These are phyloP conservation scores for Bombus fervidus DNA, from an alignment of 1,140 invertebrate genomes.

Conservation along the genomic window DNA sequence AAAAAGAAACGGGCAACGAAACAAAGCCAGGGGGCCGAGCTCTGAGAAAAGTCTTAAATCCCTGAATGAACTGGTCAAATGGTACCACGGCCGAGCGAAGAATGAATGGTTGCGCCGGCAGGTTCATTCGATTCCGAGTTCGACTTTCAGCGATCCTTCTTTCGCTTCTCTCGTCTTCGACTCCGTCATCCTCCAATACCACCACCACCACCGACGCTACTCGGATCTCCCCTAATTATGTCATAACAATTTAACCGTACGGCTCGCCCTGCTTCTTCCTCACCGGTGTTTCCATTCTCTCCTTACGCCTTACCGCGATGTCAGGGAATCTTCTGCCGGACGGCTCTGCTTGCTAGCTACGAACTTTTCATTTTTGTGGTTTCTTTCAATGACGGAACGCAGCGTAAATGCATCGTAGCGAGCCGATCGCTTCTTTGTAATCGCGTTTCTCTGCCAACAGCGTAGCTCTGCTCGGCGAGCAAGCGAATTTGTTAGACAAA, in stretches of 20 bases:
- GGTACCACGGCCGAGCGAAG: conserved; percentile 52
- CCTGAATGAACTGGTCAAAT: conserved; percentile 69
- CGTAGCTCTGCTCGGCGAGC: not conserved
- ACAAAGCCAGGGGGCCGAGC: conserved; percentile 60
- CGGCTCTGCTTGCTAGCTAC: conserved; percentile 34
- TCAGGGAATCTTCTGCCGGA: not conserved
- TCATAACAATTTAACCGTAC: conserved; percentile 77
- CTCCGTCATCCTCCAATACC: conserved; percentile 11
- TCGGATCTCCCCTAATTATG: conserved; percentile 76
- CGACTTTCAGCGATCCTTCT: conserved; percentile 30
- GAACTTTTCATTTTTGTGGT: conserved; percentile 51
- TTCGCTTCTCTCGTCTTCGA: conserved; percentile 2
- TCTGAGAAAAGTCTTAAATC: conserved; percentile 71
- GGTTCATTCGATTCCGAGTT: conserved; percentile 60
- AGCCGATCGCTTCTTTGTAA: conserved; percentile 29
- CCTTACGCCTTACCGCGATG: not conserved
- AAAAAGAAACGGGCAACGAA: conserved; percentile 52
- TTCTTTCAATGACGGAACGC: conserved; percentile 24
- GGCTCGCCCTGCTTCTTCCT: not conserved
- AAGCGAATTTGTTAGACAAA: not conserved
- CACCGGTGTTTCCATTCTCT: conserved; percentile 11
- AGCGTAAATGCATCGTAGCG: not conserved
- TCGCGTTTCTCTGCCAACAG: conserved; percentile 4
- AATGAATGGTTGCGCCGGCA: conserved; percentile 66
- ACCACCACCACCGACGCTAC: conserved; percentile 13